These are phyloP conservation scores for Phoebastria nigripes DNA, from an alignment of 2,797 vertebrate species.

Conservation along the genomic window DNA sequence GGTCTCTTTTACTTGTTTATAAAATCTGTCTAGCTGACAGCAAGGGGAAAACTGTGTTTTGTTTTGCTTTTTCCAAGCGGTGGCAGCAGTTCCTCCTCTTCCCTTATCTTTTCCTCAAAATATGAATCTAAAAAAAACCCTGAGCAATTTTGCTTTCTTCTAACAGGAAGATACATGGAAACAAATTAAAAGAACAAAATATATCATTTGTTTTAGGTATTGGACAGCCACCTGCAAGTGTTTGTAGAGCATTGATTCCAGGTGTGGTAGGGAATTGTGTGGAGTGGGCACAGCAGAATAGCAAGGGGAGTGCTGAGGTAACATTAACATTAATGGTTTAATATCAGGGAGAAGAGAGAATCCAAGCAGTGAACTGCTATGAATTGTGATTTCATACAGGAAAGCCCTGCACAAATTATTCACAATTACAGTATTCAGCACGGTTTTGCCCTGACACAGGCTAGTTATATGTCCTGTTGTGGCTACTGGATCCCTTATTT, in stretches of 20 bases:
- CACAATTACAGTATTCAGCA: neutral
- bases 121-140: neutral
- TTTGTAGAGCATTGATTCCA: neutral
- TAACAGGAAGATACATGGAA: neutral
- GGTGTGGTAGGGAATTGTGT: neutral
- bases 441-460: neutral
- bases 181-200: neutral
- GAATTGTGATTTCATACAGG: neutral
- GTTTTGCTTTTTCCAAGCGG: neutral
- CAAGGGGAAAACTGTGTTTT: neutral
- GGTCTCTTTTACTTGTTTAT: neutral
- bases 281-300: neutral
- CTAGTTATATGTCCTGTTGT: neutral
- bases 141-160: neutral
- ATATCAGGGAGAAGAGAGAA: neutral
- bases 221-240: neutral
- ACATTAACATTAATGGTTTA: neutral
- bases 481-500: neutral
- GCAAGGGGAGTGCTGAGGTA: neutral
- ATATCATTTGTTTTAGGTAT: neutral
- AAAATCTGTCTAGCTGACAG: neutral
- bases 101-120: neutral
- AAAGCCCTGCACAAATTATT: neutral
- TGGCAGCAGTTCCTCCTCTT: slow-evolving; percentile 16
- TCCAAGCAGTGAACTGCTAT: neutral